A percentile compares a stretch with the other conserved stretches of the same genome.
phyloP scores from a whole-genome alignment of 1,140 invertebrate genomes.

The Samia ricini region DNA sequence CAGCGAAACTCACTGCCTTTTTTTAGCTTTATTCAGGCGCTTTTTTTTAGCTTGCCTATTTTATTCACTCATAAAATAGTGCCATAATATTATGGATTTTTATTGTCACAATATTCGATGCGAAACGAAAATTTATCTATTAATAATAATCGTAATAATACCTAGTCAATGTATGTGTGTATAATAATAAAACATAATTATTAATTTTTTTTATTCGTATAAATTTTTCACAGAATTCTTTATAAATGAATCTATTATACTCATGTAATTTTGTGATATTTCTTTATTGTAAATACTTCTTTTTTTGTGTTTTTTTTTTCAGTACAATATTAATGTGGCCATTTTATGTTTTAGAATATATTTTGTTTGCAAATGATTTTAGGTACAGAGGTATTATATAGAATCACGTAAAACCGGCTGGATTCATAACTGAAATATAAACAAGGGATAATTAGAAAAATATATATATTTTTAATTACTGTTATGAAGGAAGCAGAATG shows the following conservation, averaged over 20 bases:
- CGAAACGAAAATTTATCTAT: slow-evolving; percentile 28
- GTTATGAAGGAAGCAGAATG: slow-evolving; percentile 36
- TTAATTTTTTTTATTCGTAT: too few species aligned
- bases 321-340: slow-evolving; percentile 58
- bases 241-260: slow-evolving; percentile 34
- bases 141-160: too few species aligned
- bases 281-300: slow-evolving; percentile 60
- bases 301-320: slow-evolving; percentile 29
- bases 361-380: slow-evolving; percentile 29
- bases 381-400: too few species aligned
- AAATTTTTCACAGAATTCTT: slow-evolving; percentile 16
- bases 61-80: slow-evolving; percentile 61
- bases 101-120: slow-evolving; percentile 27
- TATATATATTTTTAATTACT: too few species aligned
- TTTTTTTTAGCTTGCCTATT: slow-evolving; percentile 46
- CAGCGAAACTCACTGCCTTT: slow-evolving; percentile 49
- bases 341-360: slow-evolving; percentile 37
- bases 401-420: too few species aligned
- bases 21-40: slow-evolving; percentile 48
- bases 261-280: slow-evolving; percentile 56
- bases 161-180: slow-evolving; percentile 46
- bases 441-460: too few species aligned
- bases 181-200: slow-evolving; percentile 23
- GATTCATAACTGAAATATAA: too few species aligned
- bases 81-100: slow-evolving; percentile 47